These are phyloP conservation scores for Diaprepes abbreviatus DNA, from an alignment of 2,888 invertebrate genomes.

Conservation along the genomic window DNA sequence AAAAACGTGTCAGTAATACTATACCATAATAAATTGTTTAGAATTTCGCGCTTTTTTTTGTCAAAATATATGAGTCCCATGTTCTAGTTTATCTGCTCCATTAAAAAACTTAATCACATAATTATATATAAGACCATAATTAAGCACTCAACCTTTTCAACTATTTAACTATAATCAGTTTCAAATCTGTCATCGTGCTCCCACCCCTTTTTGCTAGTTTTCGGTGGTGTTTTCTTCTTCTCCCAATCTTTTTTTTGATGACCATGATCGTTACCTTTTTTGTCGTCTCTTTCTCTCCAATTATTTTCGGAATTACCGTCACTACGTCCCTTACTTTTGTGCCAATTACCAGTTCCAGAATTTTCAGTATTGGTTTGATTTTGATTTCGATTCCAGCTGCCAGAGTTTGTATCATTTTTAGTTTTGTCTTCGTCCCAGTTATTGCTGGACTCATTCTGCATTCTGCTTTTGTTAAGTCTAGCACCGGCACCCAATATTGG, in stretches of 20 bases:
- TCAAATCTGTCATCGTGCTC: constrained; percentile 66
- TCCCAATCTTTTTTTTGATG: constrained; percentile 45
- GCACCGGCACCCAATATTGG: constrained; percentile 65
- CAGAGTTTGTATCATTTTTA: constrained; percentile 46
- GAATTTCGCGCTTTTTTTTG: too few relatives aligned
- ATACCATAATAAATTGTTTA: too few relatives aligned
- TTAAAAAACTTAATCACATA: too few relatives aligned
- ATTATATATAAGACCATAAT: too few relatives aligned
- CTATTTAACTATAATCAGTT: constrained; percentile 62
- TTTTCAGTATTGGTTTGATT: constrained; percentile 44
- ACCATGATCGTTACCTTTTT: constrained; percentile 35
- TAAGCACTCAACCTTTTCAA: constrained; percentile 9
- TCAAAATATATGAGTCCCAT: too few relatives aligned
- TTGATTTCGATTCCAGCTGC: constrained; percentile 49
- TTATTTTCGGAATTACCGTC: constrained; percentile 54
- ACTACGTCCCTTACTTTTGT: constrained; percentile 54
- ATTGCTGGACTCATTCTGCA: constrained; percentile 47
- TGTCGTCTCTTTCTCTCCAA: constrained; percentile 38
- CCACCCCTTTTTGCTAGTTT: constrained; percentile 60
- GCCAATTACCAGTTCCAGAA: constrained; percentile 36
- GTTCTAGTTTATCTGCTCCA: too few relatives aligned
- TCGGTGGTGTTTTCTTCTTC: constrained; percentile 47
- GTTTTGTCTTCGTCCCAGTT: constrained; percentile 53
- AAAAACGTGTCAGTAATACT: too few relatives aligned
- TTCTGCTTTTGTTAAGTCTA: constrained; percentile 56